Base-by-base conservation (phyloP, 1,140 invertebrate species). In the Penaeus chinensis region DNA sequence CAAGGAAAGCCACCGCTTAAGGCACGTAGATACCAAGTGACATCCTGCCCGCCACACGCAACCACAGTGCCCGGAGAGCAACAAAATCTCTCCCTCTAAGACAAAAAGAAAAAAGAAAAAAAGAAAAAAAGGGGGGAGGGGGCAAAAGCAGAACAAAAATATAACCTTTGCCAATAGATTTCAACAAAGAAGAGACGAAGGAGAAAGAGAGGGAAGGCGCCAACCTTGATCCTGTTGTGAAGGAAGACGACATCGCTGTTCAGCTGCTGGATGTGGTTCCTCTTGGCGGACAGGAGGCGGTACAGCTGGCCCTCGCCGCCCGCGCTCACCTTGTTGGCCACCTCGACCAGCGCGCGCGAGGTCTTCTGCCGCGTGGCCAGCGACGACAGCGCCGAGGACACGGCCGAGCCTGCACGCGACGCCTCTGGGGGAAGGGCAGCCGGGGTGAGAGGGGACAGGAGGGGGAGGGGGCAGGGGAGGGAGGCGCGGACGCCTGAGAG, bases 201-300 rank as follows among this genome's bases (percentile, higher is more conserved):
- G 37, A 42, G 37, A 42, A 3, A 42, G 37, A 42, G 37, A 42
- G 37, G 37, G 4, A 42, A 4, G 4, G 37, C 4, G 37, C 54
- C 10, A 13, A 54, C 54, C 54, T 54, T 87, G 69, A 87, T 87
- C 37, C 80, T 87, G 60, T 37, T 42, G 54, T 87, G 85, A 7
- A 87, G 85, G 85, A 87, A 82, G 27, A 74, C 27, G 13, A 87
- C 61, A 65, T 87, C 85, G 60, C 71, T 82, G 80, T 66, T 82
- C 19, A 87, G 85, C 27, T 87, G 79, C 79, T 87, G 85, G 24
- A 87, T 76, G 80, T 87, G 85, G 63, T 87, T 87, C 79, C 85
- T 74, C 22, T 87, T 87, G 85, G 85, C 85, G 11, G 85, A 87
- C 11, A 87, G 80, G 18, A 87, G 85, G 37, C 85, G 78, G 71